Evolutionary conservation across 2,888 invertebrate species (phyloP).

Genomic region (Sarcophaga subvicina): DNA sequence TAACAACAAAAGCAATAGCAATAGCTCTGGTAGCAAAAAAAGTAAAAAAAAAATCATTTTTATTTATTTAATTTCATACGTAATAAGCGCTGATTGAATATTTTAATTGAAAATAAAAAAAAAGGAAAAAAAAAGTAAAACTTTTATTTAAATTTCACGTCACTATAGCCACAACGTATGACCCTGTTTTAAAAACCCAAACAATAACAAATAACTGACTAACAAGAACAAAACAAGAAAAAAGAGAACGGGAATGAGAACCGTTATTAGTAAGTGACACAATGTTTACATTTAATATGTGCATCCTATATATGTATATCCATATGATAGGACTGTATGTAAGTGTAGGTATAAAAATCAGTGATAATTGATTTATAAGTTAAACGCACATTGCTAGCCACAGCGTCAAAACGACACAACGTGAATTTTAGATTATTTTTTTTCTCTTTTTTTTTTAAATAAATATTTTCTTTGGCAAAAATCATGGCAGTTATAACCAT

Average conservation of each 20-base stretch:
- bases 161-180: background rate
- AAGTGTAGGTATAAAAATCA: background rate
- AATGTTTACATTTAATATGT: too few relatives aligned
- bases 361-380: slow-evolving; percentile 58
- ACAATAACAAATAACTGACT: too few relatives aligned
- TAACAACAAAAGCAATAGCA: background rate
- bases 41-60: slow-evolving; percentile 1
- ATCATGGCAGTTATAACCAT: too few relatives aligned
- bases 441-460: background rate
- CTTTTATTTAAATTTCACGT: slow-evolving; percentile 7
- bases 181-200: background rate
- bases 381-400: slow-evolving; percentile 18
- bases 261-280: too few relatives aligned
- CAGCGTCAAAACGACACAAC: slow-evolving; percentile 9
- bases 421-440: background rate
- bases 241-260: background rate
- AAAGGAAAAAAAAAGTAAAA: background rate
- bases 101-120: slow-evolving; percentile 38
- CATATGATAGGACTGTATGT: too few relatives aligned
- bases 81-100: slow-evolving; percentile 48
- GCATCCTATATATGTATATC: too few relatives aligned
- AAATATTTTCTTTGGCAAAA: slow-evolving; percentile 42
- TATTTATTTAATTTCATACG: slow-evolving; percentile 38
- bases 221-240: background rate
- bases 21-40: background rate